Base-by-base conservation (phyloP, 2,797 vertebrate species). In the Margarornis squamiger region DNA sequence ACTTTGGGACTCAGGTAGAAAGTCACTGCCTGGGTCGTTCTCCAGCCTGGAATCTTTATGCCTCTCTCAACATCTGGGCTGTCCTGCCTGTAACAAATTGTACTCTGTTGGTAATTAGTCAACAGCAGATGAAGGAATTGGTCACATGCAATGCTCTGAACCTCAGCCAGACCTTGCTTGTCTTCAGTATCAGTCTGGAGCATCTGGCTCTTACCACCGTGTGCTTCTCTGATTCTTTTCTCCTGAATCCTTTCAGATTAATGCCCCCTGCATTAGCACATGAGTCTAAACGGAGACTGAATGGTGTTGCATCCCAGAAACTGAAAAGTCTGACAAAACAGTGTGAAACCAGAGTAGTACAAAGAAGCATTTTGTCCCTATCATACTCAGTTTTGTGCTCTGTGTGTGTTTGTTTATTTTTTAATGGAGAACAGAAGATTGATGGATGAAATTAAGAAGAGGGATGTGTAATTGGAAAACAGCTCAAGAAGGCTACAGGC, bases 391-490 rank as follows among this genome's bases (percentile, higher is more conserved):
- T 73, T 90, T 71, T 90, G 78, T 63, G 70, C 55, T 92, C 67
- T 62, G 22, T 90, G 70, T 68, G 55, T 63, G 71, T 88, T 82
- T 92, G 75, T 95, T 96, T 91, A 91, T 93, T 94, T 97, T 96
- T 95, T 92, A 95, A 96, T 94, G 90, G 92, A 59, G 92, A 96
- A 74, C 36, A 72, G 86, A 92, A 96, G 97, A 97, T 96, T 92
- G 96, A 97, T 97, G 94, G 86, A 86, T 95, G 93, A 97, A 97
- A 97, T 96, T 97, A 97, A 96, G 92, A 88, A 96, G 85, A 93
- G 86, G 79, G 88, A 91, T 96, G 93, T 96, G 93, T 97, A 97
- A 96, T 97, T 97, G 95, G 92, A 96, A 97, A 96, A 94, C 90
- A 92, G 90, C 92, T 95, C 86, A 91, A 79, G 95, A 95, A 97